Evolutionary conservation across 2,113 vertebrate genomes (phyloP), one percentile per base, ranked within the genome.

Genomic region (Illadopsis cleaveri): DNA sequence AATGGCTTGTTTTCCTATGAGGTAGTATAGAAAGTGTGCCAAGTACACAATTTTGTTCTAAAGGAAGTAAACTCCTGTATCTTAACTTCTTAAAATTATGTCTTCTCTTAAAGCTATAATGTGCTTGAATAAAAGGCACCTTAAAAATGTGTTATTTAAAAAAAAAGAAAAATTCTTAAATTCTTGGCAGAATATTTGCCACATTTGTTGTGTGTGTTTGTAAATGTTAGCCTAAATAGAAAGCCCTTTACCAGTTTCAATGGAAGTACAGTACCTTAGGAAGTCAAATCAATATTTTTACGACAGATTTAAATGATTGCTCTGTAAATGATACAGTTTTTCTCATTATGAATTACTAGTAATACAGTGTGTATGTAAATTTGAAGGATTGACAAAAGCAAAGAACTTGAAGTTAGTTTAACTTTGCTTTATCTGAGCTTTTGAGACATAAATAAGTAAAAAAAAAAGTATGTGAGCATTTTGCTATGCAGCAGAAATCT

Each of bases 11-110:
- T 86, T 78, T 70, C 56, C 78, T 75, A 4, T 15, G 51, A 62
- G 14, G 47, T 31, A 28, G 24, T n/a, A 15, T 14, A 83, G 56
- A 62, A 89, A 53, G 31, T 54, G 21, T 0, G 0, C 9, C 31
- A 53, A 42, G 45, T 68, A 58, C 21, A 37, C 47, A 54, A 30
- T 45, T 73, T 42, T 89, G 30, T 83, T 70, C 30, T 70, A 17
- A 60, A 73, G 57, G 60, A 66, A 54, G 72, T 33, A 57, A 44
- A 44, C 21, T 8, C 6, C 50, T 60, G 11, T 38, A 62, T 42
- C 48, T 82, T 82, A 65, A 71, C 17, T 66, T 65, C 6, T 40
- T 17, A 18, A 70, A 70, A 65, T 37, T 45, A 11, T 68, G 8
- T 65, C 27, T 90, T 76, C 11, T 8, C 14, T 47, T 80, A 61